A percentile compares a stretch with the other conserved stretches of the same genome.
These are phyloP conservation scores for Melitaea cinxia DNA, from an alignment of 1,140 invertebrate genomes.

Conservation along the genomic window DNA sequence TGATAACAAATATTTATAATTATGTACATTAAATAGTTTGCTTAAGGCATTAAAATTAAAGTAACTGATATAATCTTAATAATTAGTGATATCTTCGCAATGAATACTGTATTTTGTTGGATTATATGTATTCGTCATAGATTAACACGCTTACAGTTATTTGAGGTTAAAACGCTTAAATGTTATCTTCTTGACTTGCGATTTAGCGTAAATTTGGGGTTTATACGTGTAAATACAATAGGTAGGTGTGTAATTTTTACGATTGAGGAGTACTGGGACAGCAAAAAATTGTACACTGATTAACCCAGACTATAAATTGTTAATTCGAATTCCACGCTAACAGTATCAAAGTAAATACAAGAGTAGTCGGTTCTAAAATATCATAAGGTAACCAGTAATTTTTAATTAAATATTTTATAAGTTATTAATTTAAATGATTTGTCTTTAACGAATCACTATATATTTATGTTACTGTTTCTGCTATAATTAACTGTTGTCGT, in stretches of 20 bases:
- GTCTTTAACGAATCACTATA: background rate
- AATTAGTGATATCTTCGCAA: background rate
- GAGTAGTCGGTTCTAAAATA: slow-evolving; percentile 49
- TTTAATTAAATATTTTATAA: background rate
- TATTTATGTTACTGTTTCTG: too few species aligned
- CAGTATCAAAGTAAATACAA: slow-evolving; percentile 61
- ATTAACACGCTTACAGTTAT: slow-evolving; percentile 40
- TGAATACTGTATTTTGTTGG: background rate
- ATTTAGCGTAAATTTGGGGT: slow-evolving; percentile 46
- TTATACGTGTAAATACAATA: slow-evolving; percentile 53
- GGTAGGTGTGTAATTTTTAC: slow-evolving; percentile 58
- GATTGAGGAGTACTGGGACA: slow-evolving; percentile 58
- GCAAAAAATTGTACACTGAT: slow-evolving; percentile 68
- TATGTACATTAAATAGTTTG: too few species aligned
- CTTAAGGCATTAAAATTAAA: too few species aligned
- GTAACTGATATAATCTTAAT: background rate
- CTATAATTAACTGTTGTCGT: too few species aligned
- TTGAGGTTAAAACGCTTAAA: slow-evolving; percentile 55
- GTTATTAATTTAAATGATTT: background rate
- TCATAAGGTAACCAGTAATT: slow-evolving; percentile 13
- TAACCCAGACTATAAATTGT: slow-evolving; percentile 68
- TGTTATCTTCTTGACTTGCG: slow-evolving; percentile 48
- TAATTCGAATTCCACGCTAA: slow-evolving; percentile 60
- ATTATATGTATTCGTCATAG: slow-evolving; percentile 29
- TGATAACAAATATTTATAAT: too few species aligned